Percentiles rank a stretch among this genome's conserved stretches.
Conservation (phyloP, 2,888 invertebrate species). For the Dichetophora obliterata region DNA sequence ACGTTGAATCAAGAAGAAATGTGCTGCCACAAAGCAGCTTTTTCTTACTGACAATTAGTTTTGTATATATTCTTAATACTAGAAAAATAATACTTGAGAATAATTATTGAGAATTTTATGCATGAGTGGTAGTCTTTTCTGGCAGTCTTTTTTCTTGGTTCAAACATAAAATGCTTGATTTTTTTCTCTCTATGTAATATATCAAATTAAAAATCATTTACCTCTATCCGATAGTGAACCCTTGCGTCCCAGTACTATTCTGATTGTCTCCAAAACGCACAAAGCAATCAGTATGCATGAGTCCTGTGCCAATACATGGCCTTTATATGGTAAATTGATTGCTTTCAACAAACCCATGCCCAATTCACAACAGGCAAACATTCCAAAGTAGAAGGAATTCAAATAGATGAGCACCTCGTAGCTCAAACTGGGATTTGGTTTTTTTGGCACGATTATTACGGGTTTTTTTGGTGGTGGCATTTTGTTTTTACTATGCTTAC, state of each 20-base stretch:
- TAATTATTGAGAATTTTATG: too few species aligned
- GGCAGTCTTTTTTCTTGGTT: too few species aligned
- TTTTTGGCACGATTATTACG: conserved; percentile 64
- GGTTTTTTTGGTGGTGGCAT: conserved; percentile 62
- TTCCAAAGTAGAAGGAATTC: conserved; percentile 88
- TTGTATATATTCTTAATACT: too few species aligned
- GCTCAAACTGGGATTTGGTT: conserved; percentile 83
- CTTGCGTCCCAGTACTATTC: conserved; percentile 86
- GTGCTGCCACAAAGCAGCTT: too few species aligned
- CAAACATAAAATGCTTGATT: too few species aligned
- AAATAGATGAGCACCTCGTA: conserved; percentile 87
- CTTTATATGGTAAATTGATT: conserved; percentile 83
- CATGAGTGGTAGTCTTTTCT: too few species aligned
- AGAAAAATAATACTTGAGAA: too few species aligned
- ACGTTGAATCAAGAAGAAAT: too few species aligned
- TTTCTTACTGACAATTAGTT: too few species aligned
- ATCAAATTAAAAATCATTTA: too few species aligned
- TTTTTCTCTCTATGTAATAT: too few species aligned
- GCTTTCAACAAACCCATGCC: conserved; percentile 86
- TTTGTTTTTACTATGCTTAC: conserved; percentile 33
- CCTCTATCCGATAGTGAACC: conserved; percentile 72
- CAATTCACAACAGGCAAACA: conserved; percentile 86
- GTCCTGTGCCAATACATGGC: conserved; percentile 82
- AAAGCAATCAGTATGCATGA: conserved; percentile 82
- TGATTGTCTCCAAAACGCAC: conserved; percentile 83